A percentile compares a stretch with the other conserved stretches of the same genome.
These are phyloP conservation scores for Colletes gigas DNA, from an alignment of 1,140 invertebrate genomes.

Conservation along the genomic window DNA sequence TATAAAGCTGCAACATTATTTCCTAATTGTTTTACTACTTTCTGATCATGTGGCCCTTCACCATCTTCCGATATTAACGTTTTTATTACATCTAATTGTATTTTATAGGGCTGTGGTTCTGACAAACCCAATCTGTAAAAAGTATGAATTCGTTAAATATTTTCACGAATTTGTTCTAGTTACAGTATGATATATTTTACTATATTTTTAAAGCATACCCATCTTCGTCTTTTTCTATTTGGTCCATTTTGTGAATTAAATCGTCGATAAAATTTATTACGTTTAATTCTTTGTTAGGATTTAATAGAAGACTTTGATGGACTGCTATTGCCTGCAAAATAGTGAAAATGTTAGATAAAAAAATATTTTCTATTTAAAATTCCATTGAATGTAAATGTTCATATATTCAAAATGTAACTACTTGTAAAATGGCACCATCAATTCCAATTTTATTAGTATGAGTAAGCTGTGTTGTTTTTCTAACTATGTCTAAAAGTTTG, in stretches of 20 bases:
- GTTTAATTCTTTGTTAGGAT: conserved; percentile 80
- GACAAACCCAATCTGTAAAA: conserved; percentile 68
- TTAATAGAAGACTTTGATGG: conserved; percentile 80
- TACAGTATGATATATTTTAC: conserved; percentile 10
- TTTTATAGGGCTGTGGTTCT: conserved; percentile 77
- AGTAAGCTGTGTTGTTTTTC: conserved; percentile 84
- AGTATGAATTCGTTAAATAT: conserved; percentile 35
- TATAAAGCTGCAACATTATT: conserved; percentile 85
- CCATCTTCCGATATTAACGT: conserved; percentile 76
- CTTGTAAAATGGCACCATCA: conserved; percentile 87
- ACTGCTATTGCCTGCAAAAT: conserved; percentile 82
- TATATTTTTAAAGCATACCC: conserved; percentile 63
- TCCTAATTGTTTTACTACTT: conserved; percentile 84
- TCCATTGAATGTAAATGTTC: neutral
- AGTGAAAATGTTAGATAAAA: conserved; percentile 3
- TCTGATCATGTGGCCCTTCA: conserved; percentile 75
- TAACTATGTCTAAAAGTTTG: conserved; percentile 81
- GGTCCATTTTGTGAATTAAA: conserved; percentile 83
- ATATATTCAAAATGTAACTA: conserved; percentile 48
- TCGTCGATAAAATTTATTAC: conserved; percentile 81
- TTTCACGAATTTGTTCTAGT: neutral
- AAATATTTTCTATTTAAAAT: neutral
- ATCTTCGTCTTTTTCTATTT: conserved; percentile 82
- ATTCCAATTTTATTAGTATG: conserved; percentile 86
- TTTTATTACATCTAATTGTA: conserved; percentile 81